A percentile compares a stretch with the other conserved stretches of the same genome.
These are phyloP conservation scores for Apoda limacodes DNA, from an alignment of 2,888 invertebrate species.

Conservation along the genomic window DNA sequence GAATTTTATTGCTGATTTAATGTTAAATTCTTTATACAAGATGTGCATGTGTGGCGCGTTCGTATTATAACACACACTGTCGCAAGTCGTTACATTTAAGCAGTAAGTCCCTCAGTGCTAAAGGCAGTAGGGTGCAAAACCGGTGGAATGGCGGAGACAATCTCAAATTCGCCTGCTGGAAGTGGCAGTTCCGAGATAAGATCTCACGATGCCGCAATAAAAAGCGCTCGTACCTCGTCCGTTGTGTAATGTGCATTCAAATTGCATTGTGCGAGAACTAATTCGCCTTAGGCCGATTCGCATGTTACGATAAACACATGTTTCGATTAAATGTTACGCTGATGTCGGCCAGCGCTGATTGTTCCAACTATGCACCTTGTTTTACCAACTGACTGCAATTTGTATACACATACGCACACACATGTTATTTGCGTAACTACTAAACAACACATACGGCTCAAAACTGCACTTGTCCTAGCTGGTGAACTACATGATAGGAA, in stretches of 20 bases:
- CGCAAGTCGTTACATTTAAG: slow-evolving; percentile 23
- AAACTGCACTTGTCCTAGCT: too few relatives aligned
- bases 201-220: slow-evolving; percentile 70
- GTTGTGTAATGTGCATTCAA: slow-evolving; percentile 71
- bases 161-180: slow-evolving; percentile 69
- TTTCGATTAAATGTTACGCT: slow-evolving; percentile 59
- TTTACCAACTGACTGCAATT: slow-evolving; percentile 24
- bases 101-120: slow-evolving; percentile 35
- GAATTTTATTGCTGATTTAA: slow-evolving; percentile 69
- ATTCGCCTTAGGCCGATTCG: slow-evolving; percentile 68
- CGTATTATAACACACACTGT: slow-evolving; percentile 44
- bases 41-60: slow-evolving; percentile 48
- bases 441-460: too few relatives aligned
- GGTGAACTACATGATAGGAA: too few relatives aligned
- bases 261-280: slow-evolving; percentile 71
- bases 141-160: slow-evolving; percentile 32
- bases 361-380: slow-evolving; percentile 31
- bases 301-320: slow-evolving; percentile 68
- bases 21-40: slow-evolving; percentile 64
- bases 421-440: too few relatives aligned
- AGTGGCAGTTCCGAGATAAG: slow-evolving; percentile 69
- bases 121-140: slow-evolving; percentile 44
- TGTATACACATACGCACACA: too few relatives aligned
- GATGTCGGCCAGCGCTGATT: slow-evolving; percentile 39
- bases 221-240: slow-evolving; percentile 66